These are phyloP conservation scores for Podilymbus podiceps DNA, from an alignment of 2,113 vertebrate genomes.

Conservation along the genomic window DNA sequence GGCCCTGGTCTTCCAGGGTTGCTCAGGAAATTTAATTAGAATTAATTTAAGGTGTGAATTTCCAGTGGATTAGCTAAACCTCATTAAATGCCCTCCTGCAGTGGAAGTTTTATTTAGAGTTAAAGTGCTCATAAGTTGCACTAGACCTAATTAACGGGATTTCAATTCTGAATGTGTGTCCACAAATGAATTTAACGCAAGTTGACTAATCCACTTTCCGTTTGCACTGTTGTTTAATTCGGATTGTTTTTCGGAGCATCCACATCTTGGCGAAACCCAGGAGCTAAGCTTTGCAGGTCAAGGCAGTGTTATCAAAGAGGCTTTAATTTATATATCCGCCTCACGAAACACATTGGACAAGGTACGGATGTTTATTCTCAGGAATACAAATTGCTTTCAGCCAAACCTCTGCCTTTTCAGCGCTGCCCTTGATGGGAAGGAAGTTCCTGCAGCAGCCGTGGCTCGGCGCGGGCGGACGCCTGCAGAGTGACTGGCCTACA, in stretches of 20 bases:
- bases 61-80: background rate
- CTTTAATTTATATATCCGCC: accelerated
- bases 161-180: background rate
- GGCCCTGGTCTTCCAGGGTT: background rate
- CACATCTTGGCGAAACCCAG: background rate
- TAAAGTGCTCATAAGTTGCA: background rate
- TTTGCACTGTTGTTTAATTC: accelerated
- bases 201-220: background rate
- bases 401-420: background rate
- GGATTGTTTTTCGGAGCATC: background rate
- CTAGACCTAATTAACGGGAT: background rate
- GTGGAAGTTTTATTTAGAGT: background rate
- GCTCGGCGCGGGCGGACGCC: accelerated
- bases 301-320: background rate
- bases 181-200: background rate
- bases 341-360: accelerated
- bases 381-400: background rate
- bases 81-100: background rate
- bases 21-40: background rate
- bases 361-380: background rate
- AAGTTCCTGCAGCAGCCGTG: accelerated
- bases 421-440: accelerated
- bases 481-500: background rate
- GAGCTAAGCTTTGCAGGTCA: background rate
- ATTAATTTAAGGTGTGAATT: background rate